Base-by-base conservation (phyloP, 1,140 invertebrate genomes). In the Leptinotarsa undecemlineata region DNA sequence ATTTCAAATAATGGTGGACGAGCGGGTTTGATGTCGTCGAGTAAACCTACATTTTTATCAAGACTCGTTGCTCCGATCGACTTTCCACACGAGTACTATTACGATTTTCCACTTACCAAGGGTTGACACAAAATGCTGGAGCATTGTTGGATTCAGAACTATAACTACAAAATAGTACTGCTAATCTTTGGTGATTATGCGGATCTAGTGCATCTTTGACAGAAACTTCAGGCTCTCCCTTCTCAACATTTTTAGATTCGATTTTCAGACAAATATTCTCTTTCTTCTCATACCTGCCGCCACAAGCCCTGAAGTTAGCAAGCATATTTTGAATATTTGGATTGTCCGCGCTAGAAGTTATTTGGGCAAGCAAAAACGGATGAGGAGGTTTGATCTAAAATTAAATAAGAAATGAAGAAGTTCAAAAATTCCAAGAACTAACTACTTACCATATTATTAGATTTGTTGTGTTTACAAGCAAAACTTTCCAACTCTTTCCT, bases 161-260 rank as follows among this genome's bases (percentile, higher is more conserved):
- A 82, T 95, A 98, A 84, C 95, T 98, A 82, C 96, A 98, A 83
- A 98, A 96, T 42, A 99, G 86, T 42, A 99, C 92, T 6, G 94
- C 91, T 11, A 99, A 85, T 57, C 91, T 86, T 87, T 99, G 97
- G 86, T 99, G 97, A 85, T 93, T 93, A 64, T 89, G 89, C 0
- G 94, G 92, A 83, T 96, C 93, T 2, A 99, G 86, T 23, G 95
- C 95, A 85, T 99, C 97, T 11, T 75, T 73, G 17, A 20, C 71
- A n/a, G 15, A 62, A n/a, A 66, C 26, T n/a, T 47, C 26, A n/a
- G 42, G 23, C 20, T 66, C 42, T 6, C 33, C 19, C n/a, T 64
- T 48, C 51, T 66, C 71, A 1, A 48, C 23, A 33, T 19, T 13
- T 20, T 76, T 71, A 17, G 47, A n/a, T 33, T 69, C 60, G 17